Percentiles rank a stretch among this genome's conserved stretches.
phyloP scores from a whole-genome alignment of 2,888 invertebrate genomes.

The Rotaria magnacalcarata region DNA sequence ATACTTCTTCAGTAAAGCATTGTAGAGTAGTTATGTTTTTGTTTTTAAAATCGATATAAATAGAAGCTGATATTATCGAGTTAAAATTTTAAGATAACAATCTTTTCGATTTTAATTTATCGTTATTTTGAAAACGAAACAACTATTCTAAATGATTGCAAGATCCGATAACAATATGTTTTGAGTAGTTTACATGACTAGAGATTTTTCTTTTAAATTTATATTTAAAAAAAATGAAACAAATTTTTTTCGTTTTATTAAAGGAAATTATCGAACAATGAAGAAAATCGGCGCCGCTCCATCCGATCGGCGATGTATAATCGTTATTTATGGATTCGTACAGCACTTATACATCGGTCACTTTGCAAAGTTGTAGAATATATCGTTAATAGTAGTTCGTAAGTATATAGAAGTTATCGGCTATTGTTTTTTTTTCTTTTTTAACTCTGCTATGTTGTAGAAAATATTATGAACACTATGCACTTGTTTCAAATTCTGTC shows the following conservation, averaged over 20 bases:
- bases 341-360: conserved; percentile 82
- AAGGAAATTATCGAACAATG: not conserved
- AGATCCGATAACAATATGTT: no score
- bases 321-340: conserved; percentile 76
- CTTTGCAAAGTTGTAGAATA: conserved; percentile 81
- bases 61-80: no score
- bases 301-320: conserved; percentile 13
- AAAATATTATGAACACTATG: conserved; percentile 81
- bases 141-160: no score
- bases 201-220: no score
- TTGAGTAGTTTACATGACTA: no score
- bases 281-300: not conserved
- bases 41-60: no score
- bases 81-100: no score
- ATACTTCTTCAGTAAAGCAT: no score
- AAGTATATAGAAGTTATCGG: conserved; percentile 47
- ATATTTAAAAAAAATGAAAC: no score
- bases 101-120: no score
- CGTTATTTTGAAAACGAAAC: no score
- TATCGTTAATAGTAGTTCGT: conserved; percentile 74
- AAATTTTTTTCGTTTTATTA: not conserved
- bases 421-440: not conserved
- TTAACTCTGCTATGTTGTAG: conserved; percentile 54
- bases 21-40: not conserved
- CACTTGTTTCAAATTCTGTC: conserved; percentile 82